Evolutionary conservation across 2,797 vertebrate species (phyloP).

Genomic region (Oryzias dopingdopingensis): DNA sequence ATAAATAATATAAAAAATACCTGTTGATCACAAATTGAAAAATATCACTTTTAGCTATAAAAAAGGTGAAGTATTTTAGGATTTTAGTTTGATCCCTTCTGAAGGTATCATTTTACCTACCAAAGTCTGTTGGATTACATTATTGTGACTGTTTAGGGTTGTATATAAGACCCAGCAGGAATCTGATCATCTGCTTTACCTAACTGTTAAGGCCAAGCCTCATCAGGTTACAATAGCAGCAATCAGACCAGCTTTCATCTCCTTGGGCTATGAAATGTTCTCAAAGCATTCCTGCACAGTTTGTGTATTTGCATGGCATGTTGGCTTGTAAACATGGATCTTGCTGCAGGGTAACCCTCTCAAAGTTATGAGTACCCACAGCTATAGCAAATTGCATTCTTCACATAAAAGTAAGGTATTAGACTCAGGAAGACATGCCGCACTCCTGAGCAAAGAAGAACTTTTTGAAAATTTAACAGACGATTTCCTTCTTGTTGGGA

Average conservation of each 20-base stretch:
- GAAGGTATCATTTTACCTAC: slow-evolving; percentile 1
- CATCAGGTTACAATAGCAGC: slow-evolving; percentile 71
- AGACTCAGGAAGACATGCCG: slow-evolving; percentile 38
- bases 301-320: slow-evolving; percentile 48
- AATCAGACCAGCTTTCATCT: slow-evolving; percentile 52
- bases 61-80: neutral
- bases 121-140: neutral
- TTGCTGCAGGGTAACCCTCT: slow-evolving; percentile 56
- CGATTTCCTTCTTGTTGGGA: no score
- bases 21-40: no score
- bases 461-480: slow-evolving; percentile 6
- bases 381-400: slow-evolving; percentile 57
- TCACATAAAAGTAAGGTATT: slow-evolving; percentile 58
- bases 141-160: slow-evolving; percentile 7
- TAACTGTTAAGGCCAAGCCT: slow-evolving; percentile 57
- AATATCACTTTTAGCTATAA: neutral
- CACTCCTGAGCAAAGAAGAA: slow-evolving; percentile 11
- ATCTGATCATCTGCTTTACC: slow-evolving; percentile 65
- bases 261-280: slow-evolving; percentile 47
- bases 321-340: slow-evolving; percentile 46
- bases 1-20: no score
- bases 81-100: neutral
- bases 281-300: slow-evolving; percentile 55
- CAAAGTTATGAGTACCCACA: slow-evolving; percentile 43
- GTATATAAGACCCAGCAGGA: slow-evolving; percentile 34